Conservation (phyloP, 2,113 vertebrate genomes). For the Climacteris rufus region DNA sequence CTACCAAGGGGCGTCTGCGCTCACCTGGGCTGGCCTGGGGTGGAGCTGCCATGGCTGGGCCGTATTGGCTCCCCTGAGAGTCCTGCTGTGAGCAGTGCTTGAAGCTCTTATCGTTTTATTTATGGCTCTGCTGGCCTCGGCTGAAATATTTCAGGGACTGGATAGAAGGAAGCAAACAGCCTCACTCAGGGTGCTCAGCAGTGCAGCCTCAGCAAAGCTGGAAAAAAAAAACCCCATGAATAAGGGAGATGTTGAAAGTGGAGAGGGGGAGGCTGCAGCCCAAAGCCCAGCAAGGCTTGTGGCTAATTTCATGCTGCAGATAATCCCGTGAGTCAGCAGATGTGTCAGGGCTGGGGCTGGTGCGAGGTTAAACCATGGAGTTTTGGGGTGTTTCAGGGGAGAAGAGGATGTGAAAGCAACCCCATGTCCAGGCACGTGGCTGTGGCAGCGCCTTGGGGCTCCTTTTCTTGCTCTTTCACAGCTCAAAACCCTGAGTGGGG, state of each 20-base stretch:
- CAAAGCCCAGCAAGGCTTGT: fast-evolving
- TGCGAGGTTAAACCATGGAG: neutral
- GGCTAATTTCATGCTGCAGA: neutral
- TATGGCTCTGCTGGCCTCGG: neutral
- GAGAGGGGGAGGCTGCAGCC: neutral
- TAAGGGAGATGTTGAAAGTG: neutral
- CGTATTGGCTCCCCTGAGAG: fast-evolving
- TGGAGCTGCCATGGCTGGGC: neutral
- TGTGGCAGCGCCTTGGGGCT: neutral
- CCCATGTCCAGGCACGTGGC: neutral
- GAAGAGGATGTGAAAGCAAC: constrained; percentile 16
- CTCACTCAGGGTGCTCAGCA: neutral
- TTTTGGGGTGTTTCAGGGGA: neutral
- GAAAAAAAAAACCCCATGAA: neutral
- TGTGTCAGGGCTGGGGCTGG: neutral
- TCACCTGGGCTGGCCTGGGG: neutral
- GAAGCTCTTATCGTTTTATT: neutral
- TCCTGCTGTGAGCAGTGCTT: neutral
- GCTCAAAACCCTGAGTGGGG: neutral
- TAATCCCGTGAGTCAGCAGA: neutral
- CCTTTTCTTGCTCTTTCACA: neutral
- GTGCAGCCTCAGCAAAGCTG: neutral
- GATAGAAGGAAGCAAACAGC: neutral
- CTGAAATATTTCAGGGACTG: neutral
- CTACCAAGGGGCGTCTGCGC: neutral